Conservation (phyloP, 2,888 invertebrate species). For the Parelbella ahira region DNA sequence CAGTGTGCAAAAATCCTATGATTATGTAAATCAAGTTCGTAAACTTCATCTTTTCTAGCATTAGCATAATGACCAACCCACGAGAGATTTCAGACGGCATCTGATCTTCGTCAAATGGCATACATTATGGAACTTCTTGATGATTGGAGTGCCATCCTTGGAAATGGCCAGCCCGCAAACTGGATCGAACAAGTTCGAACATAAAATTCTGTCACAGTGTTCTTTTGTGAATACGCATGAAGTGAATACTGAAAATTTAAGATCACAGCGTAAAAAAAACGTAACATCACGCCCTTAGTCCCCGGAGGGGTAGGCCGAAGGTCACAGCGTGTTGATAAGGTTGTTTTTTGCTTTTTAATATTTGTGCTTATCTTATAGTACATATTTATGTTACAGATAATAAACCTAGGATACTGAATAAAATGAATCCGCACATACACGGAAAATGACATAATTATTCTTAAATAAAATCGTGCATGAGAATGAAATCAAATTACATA, state of each 20-base stretch:
- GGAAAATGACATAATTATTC: no score
- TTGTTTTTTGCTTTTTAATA: no score
- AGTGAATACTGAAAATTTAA: slow-evolving; percentile 9
- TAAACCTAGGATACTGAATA: no score
- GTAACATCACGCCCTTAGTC: no score
- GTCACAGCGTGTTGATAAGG: no score
- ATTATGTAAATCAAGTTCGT: slow-evolving; percentile 21
- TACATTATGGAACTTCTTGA: slow-evolving; percentile 48
- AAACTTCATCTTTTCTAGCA: slow-evolving; percentile 22
- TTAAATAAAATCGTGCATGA: no score
- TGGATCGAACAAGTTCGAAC: slow-evolving; percentile 53
- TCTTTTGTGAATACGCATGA: slow-evolving; percentile 18
- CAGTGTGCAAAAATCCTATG: slow-evolving; percentile 19
- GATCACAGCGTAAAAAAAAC: no score
- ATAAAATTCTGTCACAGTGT: slow-evolving; percentile 41
- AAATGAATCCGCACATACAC: no score
- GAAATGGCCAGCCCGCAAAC: slow-evolving; percentile 48
- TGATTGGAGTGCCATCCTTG: slow-evolving; percentile 32
- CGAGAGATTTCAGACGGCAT: slow-evolving; percentile 37
- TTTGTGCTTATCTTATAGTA: no score
- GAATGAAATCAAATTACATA: no score
- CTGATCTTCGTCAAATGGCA: slow-evolving; percentile 48
- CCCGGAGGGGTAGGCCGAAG: no score
- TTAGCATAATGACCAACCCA: slow-evolving; percentile 31
- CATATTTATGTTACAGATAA: no score